phyloP scores from a whole-genome alignment of 2,113 vertebrate genomes.

The Mus spicilegus region DNA sequence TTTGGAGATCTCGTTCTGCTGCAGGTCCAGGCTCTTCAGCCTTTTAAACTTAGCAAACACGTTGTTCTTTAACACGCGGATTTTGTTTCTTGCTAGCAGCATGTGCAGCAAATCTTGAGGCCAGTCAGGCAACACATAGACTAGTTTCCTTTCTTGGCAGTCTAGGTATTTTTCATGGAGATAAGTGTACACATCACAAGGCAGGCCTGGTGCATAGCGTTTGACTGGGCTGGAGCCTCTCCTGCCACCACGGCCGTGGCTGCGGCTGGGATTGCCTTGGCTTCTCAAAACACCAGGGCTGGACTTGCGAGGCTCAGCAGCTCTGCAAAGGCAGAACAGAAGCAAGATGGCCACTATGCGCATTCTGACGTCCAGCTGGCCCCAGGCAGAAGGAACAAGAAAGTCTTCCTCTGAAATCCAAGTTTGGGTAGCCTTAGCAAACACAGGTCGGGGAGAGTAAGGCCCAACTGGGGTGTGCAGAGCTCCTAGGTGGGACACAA shows the following conservation, averaged over 20 bases:
- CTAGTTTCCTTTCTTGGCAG: constrained; percentile 94
- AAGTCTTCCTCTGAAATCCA: constrained; percentile 80
- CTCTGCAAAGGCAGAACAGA: constrained; percentile 89
- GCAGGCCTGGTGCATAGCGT: constrained; percentile 86
- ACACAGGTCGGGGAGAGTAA: constrained; percentile 77
- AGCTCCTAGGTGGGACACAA: constrained; percentile 82
- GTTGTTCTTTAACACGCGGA: constrained; percentile 92
- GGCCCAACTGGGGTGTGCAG: constrained; percentile 83
- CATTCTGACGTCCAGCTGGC: constrained; percentile 91
- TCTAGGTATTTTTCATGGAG: constrained; percentile 95
- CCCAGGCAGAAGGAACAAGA: constrained; percentile 77
- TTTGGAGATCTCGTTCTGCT: constrained; percentile 94
- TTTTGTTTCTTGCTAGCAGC: constrained; percentile 93
- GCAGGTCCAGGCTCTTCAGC: constrained; percentile 95
- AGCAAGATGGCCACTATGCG: constrained; percentile 87
- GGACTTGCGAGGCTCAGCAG: constrained; percentile 86
- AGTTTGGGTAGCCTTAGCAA: constrained; percentile 76
- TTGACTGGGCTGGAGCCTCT: constrained; percentile 85
- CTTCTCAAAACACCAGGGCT: constrained; percentile 82
- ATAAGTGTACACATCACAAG: constrained; percentile 93
- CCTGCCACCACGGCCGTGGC: constrained; percentile 80
- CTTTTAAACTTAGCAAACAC: constrained; percentile 93
- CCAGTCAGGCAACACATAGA: constrained; percentile 90
- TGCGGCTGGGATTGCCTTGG: constrained; percentile 39
- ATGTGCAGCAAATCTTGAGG: constrained; percentile 95